Conservation (phyloP, 2,888 invertebrate genomes). For the Aphidius colemani region DNA sequence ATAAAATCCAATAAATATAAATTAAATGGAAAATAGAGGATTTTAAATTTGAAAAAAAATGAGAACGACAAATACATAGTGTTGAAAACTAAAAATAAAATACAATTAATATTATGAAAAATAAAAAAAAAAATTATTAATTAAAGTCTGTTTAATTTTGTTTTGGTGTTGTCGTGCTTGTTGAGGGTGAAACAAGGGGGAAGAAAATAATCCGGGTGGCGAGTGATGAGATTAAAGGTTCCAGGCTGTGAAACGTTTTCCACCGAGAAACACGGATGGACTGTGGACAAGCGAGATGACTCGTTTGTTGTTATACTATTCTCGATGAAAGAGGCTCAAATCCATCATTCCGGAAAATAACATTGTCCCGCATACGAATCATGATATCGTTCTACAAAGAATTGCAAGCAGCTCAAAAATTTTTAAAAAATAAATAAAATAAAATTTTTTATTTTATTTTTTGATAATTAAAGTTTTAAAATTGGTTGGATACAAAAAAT, state of each 20-base stretch:
- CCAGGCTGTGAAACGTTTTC: too few species aligned
- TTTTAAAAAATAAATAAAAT: neutral
- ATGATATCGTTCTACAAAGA: slow-evolving; percentile 34
- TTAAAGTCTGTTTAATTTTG: neutral
- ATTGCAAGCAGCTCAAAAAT: too few species aligned
- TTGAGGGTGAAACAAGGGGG: too few species aligned
- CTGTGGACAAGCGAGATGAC: slow-evolving; percentile 27
- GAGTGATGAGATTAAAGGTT: too few species aligned
- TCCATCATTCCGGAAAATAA: slow-evolving; percentile 60
- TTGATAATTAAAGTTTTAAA: slow-evolving; percentile 48
- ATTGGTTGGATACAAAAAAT: slow-evolving; percentile 34
- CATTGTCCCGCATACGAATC: slow-evolving; percentile 52
- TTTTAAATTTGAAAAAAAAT: neutral
- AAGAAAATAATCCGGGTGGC: too few species aligned
- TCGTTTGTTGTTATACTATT: slow-evolving; percentile 37
- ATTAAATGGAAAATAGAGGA: neutral
- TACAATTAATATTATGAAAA: neutral
- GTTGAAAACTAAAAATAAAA: neutral
- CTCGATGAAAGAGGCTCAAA: slow-evolving; percentile 60
- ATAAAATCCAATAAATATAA: neutral
- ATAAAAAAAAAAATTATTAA: neutral
- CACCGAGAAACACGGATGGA: too few species aligned
- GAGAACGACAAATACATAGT: neutral
- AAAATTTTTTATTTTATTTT: slow-evolving; percentile 44
- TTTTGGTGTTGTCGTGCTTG: too few species aligned